phyloP scores from a whole-genome alignment of 2,113 vertebrate species.

The Toxotes jaculatrix region DNA sequence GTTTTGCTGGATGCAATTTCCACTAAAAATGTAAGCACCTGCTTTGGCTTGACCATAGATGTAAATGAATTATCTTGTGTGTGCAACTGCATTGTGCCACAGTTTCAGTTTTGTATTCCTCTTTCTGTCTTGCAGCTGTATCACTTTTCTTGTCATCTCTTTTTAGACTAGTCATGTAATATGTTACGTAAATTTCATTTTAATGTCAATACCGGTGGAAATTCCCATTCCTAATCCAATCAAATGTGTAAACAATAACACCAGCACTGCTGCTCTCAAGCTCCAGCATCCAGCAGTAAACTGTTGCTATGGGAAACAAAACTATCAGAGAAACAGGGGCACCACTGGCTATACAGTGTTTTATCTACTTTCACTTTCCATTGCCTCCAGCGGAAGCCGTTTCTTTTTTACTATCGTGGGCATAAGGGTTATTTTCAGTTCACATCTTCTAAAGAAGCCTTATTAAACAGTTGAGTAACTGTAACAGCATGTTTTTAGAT shows the following conservation, averaged over 20 bases:
- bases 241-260: slow-evolving; percentile 27
- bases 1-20: neutral
- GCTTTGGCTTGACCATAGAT: neutral
- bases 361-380: slow-evolving; percentile 7
- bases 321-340: slow-evolving; percentile 17
- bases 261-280: neutral
- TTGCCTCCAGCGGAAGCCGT: slow-evolving; percentile 12
- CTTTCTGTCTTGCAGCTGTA: neutral
- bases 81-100: neutral
- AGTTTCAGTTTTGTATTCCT: neutral
- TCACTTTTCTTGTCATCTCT: neutral
- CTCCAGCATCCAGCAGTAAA: slow-evolving; percentile 5
- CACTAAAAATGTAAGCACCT: neutral
- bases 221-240: slow-evolving; percentile 16
- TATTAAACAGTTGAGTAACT: slow-evolving; percentile 41
- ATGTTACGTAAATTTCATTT: neutral
- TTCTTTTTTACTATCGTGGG: neutral
- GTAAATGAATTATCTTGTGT: neutral
- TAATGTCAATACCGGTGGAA: slow-evolving; percentile 24
- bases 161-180: neutral
- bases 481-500: neutral
- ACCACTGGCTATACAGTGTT: slow-evolving; percentile 11
- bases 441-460: neutral
- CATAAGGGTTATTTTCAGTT: slow-evolving; percentile 28
- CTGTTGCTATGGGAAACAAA: slow-evolving; percentile 40